Evolutionary conservation across 2,888 invertebrate genomes (phyloP).

Genomic region (Blera fallax): DNA sequence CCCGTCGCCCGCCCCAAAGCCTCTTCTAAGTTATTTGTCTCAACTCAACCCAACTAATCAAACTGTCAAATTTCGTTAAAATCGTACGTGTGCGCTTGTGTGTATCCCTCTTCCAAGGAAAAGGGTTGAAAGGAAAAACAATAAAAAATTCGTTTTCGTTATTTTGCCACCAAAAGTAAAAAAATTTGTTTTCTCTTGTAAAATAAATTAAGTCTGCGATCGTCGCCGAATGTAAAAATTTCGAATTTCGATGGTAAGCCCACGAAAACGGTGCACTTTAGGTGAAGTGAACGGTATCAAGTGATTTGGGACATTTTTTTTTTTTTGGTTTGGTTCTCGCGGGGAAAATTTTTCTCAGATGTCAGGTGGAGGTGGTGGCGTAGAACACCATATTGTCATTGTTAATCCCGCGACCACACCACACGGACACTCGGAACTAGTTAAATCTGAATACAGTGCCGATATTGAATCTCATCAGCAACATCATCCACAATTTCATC

Average conservation of each 20-base stretch:
- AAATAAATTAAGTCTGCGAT: not conserved
- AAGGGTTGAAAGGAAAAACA: constrained; percentile 67
- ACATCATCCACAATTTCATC: constrained; percentile 62
- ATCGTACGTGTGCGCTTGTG: constrained; percentile 74
- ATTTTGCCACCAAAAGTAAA: constrained; percentile 66
- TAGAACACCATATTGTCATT: constrained; percentile 72
- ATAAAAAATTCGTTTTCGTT: constrained; percentile 53
- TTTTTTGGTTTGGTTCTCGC: constrained; percentile 57
- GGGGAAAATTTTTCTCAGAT: constrained; percentile 71
- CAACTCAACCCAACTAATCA: constrained; percentile 57
- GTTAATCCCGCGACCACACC: constrained; percentile 63
- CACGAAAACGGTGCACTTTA: constrained; percentile 56
- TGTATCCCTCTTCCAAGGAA: constrained; percentile 63
- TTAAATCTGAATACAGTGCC: constrained; percentile 55
- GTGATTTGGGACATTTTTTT: constrained; percentile 53
- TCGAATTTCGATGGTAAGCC: constrained; percentile 54
- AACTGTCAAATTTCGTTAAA: constrained; percentile 70
- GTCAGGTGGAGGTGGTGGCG: constrained; percentile 72
- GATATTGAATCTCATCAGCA: constrained; percentile 65
- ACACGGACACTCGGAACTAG: constrained; percentile 57
- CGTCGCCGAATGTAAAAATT: constrained; percentile 7
- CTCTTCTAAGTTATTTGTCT: constrained; percentile 47
- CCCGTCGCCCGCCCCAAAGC: constrained; percentile 36
- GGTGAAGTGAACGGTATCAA: constrained; percentile 63
- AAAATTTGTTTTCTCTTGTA: constrained; percentile 12